Percentiles rank a stretch among this genome's conserved stretches.
Conservation (phyloP, 2,113 vertebrate genomes). For the Gopherus flavomarginatus region DNA sequence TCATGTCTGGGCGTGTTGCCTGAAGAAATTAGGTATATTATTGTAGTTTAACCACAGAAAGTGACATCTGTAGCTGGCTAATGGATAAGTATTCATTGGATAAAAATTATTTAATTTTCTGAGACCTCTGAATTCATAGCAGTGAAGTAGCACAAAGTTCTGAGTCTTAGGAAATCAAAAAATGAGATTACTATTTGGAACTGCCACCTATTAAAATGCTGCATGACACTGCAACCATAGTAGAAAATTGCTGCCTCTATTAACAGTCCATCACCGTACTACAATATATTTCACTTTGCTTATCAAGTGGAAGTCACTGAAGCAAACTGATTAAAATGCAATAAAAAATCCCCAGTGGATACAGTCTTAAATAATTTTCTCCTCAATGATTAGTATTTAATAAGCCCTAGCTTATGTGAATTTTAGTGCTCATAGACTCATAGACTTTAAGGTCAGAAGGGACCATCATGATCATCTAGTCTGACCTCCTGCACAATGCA, state of each 20-base stretch:
- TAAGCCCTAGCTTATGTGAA: too few species aligned
- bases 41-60: background rate
- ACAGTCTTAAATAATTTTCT: background rate
- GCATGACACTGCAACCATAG: background rate
- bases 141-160: background rate
- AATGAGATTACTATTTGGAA: background rate
- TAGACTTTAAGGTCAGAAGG: too few species aligned
- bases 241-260: background rate
- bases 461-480: too few species aligned
- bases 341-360: background rate
- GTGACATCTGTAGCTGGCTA: background rate
- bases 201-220: background rate
- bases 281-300: background rate
- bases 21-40: constrained; percentile 66
- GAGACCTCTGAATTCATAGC: background rate
- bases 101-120: background rate
- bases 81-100: background rate
- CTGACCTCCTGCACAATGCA: too few species aligned
- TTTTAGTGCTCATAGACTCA: too few species aligned
- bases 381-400: background rate
- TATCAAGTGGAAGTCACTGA: background rate
- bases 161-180: background rate
- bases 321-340: background rate
- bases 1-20: constrained; percentile 97
- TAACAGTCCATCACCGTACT: background rate